A percentile compares a stretch with the other conserved stretches of the same genome.
Evolutionary conservation across 2,113 vertebrate species (phyloP).

Genomic region (Emberiza fucata): DNA sequence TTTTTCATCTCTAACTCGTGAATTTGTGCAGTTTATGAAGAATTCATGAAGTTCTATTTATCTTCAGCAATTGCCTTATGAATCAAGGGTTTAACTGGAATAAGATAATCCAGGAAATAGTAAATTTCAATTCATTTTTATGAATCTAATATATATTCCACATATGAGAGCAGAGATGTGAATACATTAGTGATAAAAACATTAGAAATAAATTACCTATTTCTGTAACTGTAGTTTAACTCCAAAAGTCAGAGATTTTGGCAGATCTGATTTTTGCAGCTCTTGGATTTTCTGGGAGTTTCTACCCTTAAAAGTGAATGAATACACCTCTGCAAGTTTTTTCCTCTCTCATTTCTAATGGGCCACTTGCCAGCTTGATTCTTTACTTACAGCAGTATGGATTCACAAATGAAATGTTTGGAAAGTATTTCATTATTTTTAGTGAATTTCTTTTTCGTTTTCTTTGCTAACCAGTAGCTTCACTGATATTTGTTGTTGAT

Average conservation of each 20-base stretch:
- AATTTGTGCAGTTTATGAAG: constrained; percentile 48
- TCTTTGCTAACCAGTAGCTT: background rate
- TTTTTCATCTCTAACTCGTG: constrained; percentile 15
- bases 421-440: background rate
- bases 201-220: constrained; percentile 25
- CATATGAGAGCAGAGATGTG: constrained; percentile 6
- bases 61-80: constrained; percentile 51
- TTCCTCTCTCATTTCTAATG: background rate
- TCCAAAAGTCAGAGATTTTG: background rate
- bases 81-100: constrained; percentile 48
- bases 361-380: background rate
- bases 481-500: background rate
- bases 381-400: background rate
- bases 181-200: constrained; percentile 45
- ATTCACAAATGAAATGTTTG: background rate
- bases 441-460: background rate
- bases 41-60: constrained; percentile 56
- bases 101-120: constrained; percentile 60
- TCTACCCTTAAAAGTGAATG: background rate
- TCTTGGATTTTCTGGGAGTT: background rate
- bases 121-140: constrained; percentile 54
- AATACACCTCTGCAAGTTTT: background rate
- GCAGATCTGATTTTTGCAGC: background rate
- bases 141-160: constrained; percentile 25
- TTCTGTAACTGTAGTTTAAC: background rate